Percentiles rank a stretch among this genome's conserved stretches.
phyloP scores from a whole-genome alignment of 2,113 vertebrate genomes.

The Penelope pileata region DNA sequence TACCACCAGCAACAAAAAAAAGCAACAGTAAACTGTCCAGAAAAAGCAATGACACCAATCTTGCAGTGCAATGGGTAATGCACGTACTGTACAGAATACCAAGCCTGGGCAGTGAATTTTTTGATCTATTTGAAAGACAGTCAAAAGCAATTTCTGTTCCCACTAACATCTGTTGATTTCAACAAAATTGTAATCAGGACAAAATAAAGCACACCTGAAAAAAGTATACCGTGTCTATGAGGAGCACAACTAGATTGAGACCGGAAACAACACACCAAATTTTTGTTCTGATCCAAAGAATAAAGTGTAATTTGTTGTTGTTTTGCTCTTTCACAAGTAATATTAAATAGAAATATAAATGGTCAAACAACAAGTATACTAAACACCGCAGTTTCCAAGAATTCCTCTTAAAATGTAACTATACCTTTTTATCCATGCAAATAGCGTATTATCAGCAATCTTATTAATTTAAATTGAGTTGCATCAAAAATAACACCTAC shows the following conservation, averaged over 20 bases:
- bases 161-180: neutral
- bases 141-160: neutral
- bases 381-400: neutral
- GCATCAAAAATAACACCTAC: neutral
- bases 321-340: neutral
- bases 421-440: neutral
- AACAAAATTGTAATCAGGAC: neutral
- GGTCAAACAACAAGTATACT: neutral
- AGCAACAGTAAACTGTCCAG: slow-evolving; percentile 80
- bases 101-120: neutral
- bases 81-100: neutral
- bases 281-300: neutral
- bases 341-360: neutral
- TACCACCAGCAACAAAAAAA: slow-evolving; percentile 79
- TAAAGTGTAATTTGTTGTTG: neutral
- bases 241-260: neutral
- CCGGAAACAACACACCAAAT: neutral
- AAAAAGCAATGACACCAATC: slow-evolving; percentile 82
- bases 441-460: neutral
- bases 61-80: slow-evolving; percentile 53
- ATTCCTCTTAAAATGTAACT: neutral
- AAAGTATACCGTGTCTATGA: neutral
- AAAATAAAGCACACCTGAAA: neutral
- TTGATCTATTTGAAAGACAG: neutral
- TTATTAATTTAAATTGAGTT: neutral